Base-by-base conservation (phyloP, 2,797 vertebrate genomes). In the Molossus molossus region DNA sequence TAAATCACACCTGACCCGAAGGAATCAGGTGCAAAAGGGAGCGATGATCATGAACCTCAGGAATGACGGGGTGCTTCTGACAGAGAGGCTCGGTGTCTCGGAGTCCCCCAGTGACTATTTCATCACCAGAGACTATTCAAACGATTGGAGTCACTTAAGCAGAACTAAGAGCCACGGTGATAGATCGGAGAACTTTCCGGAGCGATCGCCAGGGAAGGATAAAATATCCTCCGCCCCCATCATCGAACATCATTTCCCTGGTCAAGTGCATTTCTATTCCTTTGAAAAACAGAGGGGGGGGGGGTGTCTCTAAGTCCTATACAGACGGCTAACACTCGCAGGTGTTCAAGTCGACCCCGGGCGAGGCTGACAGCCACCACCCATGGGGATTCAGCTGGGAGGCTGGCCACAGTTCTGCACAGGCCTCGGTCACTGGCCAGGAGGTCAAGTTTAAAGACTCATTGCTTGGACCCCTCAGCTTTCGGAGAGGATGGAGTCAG, bases 121-220 rank as follows among this genome's bases (percentile, higher is more conserved):
- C 92, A 97, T 95, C 94, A 87, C 85, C 84, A 92, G 72, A 92
- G 88, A 90, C 92, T 81, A 94, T 72, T 97, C 92, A 93, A 84
- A 87, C 55, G 92, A 84, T 94, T 95, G 89, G 57, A 93, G 23
- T 81, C 96, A 70, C 21, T 40, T 92, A 53, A 65, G 65, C 7
- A 95, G 70, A 90, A 17, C 29, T 17, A 82, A 48, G 11, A 86
- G 64, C 60, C 84, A 23, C 62, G 62, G 27, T 57, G 80, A 89
- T 67, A 29, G 73, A 80, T 85, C 64, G 81, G 82, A 88, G 86
- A 37, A 90, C 64, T 96, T 80, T 13, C 58, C 55, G 60, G 81
- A 94, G 88, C 53, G 70, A 14, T 69, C 64, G 29, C 81, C 53
- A 53, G 75, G 82, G 50, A 83, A 1, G 48, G 67, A 12, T 91